These are phyloP conservation scores for Lithobates sylvaticus DNA, from an alignment of 2,797 vertebrate genomes.

Conservation along the genomic window DNA sequence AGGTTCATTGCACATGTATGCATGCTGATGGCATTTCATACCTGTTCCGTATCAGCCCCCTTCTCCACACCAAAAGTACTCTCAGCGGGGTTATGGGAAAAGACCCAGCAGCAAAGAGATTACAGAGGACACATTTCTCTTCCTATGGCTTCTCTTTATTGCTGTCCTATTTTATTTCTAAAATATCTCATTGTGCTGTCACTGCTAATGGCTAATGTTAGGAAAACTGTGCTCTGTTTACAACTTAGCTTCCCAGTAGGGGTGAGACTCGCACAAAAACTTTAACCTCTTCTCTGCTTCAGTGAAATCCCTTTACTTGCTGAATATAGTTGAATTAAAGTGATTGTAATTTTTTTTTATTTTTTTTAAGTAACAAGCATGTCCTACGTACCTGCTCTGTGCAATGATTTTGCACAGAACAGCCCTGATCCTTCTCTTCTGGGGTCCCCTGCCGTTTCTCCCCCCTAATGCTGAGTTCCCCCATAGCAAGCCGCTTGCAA, in stretches of 20 bases:
- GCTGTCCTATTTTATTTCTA: slow-evolving; percentile 50
- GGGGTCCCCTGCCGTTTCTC: too few species aligned
- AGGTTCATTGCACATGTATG: slow-evolving; percentile 11
- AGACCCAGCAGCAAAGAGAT: slow-evolving; percentile 41
- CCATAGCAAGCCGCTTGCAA: too few species aligned
- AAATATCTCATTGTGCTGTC: slow-evolving; percentile 47
- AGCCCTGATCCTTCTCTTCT: too few species aligned
- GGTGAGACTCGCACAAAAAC: background rate
- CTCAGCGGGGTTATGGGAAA: slow-evolving; percentile 24
- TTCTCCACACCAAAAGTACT: slow-evolving; percentile 4
- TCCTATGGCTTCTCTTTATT: slow-evolving; percentile 47
- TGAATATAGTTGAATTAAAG: background rate
- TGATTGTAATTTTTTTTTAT: too few species aligned
- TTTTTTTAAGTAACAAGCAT: too few species aligned
- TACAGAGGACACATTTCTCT: slow-evolving; percentile 34
- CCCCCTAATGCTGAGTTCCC: too few species aligned
- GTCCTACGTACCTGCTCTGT: too few species aligned
- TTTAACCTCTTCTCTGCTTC: slow-evolving; percentile 13
- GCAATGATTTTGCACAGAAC: too few species aligned
- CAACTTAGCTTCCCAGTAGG: slow-evolving; percentile 28
- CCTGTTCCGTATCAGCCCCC: slow-evolving; percentile 11
- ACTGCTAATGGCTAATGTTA: slow-evolving; percentile 34
- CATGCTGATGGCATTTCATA: slow-evolving; percentile 27
- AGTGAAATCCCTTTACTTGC: background rate
- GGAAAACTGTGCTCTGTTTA: slow-evolving; percentile 17